These are phyloP conservation scores for Micropoecilia bifurca DNA, from an alignment of 2,797 vertebrate genomes.

Conservation along the genomic window DNA sequence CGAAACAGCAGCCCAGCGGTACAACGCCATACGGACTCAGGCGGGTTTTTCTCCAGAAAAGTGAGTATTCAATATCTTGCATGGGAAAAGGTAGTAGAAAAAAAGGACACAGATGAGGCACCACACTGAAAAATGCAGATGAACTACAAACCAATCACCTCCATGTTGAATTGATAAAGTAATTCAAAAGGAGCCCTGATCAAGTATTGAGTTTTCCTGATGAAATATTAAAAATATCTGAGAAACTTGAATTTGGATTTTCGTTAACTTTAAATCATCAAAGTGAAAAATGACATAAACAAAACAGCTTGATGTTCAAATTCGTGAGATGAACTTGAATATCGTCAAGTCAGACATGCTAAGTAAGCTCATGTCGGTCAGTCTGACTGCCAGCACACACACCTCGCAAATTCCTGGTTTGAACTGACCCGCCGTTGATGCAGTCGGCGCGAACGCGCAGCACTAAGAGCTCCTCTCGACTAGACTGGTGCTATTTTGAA, in stretches of 20 bases:
- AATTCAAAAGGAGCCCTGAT: background rate
- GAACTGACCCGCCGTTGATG: constrained; percentile 11
- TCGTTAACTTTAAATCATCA: no score
- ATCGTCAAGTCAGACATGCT: background rate
- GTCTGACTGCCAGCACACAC: constrained; percentile 40
- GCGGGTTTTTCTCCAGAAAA: constrained; percentile 87
- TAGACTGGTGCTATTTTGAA: constrained; percentile 54
- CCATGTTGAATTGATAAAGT: background rate
- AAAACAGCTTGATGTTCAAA: background rate
- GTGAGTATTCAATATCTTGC: constrained; percentile 70
- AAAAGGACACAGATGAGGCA: background rate
- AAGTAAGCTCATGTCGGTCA: constrained; percentile 13
- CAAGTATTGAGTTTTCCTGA: no score
- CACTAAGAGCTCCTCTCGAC: constrained; percentile 16
- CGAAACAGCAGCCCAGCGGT: constrained; percentile 87
- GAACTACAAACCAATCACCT: background rate
- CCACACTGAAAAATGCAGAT: background rate
- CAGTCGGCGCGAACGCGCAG: constrained; percentile 30
- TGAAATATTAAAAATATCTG: no score
- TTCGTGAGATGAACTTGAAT: background rate
- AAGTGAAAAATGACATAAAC: background rate
- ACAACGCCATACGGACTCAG: constrained; percentile 85
- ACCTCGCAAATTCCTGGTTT: constrained; percentile 27
- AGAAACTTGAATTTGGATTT: no score
- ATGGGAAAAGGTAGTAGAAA: background rate